These are phyloP conservation scores for Melospiza melodia DNA, from an alignment of 2,113 vertebrate genomes.

Conservation along the genomic window DNA sequence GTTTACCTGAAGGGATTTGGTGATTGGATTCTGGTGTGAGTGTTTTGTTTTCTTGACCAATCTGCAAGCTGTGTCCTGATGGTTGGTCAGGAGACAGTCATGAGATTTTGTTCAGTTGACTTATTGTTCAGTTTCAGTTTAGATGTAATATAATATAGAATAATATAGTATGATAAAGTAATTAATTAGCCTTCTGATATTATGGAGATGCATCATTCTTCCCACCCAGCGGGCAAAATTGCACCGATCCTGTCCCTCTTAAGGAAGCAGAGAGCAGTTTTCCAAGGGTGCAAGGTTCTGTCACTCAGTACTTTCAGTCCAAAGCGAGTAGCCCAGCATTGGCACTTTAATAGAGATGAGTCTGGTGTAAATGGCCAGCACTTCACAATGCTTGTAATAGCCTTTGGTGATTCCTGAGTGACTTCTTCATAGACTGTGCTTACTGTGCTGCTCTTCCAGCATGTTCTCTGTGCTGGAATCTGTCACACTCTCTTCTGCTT, in stretches of 20 bases:
- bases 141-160: not conserved
- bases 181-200: not conserved
- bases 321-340: accelerated
- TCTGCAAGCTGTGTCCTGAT: not conserved
- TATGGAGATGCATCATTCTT: not conserved
- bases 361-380: not conserved
- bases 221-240: not conserved
- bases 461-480: not conserved
- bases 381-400: not conserved
- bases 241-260: not conserved
- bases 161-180: not conserved
- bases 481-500: not conserved
- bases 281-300: not conserved
- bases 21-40: too few relatives aligned
- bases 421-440: not conserved
- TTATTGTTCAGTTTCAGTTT: not conserved
- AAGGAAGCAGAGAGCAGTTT: not conserved
- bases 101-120: not conserved
- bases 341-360: not conserved
- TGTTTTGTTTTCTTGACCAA: too few relatives aligned
- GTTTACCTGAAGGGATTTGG: too few relatives aligned
- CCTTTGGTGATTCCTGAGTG: not conserved
- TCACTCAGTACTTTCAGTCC: not conserved
- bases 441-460: not conserved
- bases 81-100: not conserved